These are phyloP conservation scores for Propithecus deckenii DNA, from an alignment of 2,797 vertebrate genomes.

Conservation along the genomic window DNA sequence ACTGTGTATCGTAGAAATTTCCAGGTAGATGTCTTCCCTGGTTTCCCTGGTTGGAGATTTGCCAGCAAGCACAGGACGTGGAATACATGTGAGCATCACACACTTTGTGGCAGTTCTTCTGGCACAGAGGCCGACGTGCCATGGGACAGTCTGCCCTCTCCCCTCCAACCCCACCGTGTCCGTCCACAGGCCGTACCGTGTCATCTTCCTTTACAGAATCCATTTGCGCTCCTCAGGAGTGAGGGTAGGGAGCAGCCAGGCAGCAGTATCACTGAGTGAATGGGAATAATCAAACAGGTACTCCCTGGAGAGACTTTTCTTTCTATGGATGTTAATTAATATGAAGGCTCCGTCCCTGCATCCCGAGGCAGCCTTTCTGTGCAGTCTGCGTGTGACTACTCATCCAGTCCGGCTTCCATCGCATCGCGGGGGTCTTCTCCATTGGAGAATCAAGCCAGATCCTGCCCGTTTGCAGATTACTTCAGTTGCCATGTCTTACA, in stretches of 20 bases:
- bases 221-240: background rate
- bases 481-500: background rate
- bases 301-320: slow-evolving; percentile 75
- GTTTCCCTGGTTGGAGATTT: background rate
- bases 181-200: background rate
- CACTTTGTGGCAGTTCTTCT: rapidly evolving
- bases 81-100: rapidly evolving
- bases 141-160: background rate
- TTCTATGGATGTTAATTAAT: slow-evolving; percentile 82
- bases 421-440: background rate
- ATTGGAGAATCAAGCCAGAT: background rate
- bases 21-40: background rate
- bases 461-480: background rate
- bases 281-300: slow-evolving; percentile 76
- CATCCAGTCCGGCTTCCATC: background rate
- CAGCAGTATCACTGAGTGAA: slow-evolving; percentile 72
- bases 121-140: background rate
- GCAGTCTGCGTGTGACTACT: background rate
- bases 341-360: background rate
- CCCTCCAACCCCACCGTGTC: background rate
- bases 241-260: background rate
- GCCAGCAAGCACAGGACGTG: rapidly evolving
- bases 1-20: background rate
- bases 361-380: slow-evolving; percentile 54
- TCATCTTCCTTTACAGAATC: background rate